These are phyloP conservation scores for Bovichtus diacanthus DNA, from an alignment of 2,797 vertebrate species.

Conservation along the genomic window DNA sequence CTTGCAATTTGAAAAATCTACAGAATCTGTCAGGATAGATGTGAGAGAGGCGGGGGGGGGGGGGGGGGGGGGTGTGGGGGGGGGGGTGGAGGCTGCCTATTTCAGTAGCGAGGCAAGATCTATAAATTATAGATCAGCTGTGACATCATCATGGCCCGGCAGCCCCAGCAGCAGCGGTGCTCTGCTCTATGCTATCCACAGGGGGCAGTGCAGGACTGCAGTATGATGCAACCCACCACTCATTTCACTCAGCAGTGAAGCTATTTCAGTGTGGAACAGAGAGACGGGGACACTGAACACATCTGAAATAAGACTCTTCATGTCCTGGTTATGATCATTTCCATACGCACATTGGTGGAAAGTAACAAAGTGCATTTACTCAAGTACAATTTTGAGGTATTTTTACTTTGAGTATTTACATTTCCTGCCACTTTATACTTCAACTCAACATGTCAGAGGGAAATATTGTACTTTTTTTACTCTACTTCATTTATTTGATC, in stretches of 20 bases:
- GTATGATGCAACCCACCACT: not conserved
- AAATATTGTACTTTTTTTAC: too few species aligned
- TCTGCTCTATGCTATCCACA: constrained; percentile 78
- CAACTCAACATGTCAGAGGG: too few species aligned
- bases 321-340: not conserved
- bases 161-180: constrained; percentile 33
- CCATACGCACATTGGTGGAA: too few species aligned
- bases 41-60: not conserved
- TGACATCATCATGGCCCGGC: constrained; percentile 60
- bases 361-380: too few species aligned
- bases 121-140: constrained; percentile 79
- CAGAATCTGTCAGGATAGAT: constrained; percentile 4
- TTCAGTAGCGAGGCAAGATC: constrained; percentile 61
- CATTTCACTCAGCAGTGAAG: constrained; percentile 18
- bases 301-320: not conserved
- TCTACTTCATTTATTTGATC: too few species aligned
- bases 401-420: too few species aligned
- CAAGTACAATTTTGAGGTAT: too few species aligned
- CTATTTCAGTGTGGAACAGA: not conserved
- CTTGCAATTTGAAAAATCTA: constrained; percentile 18
- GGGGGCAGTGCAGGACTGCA: constrained; percentile 79
- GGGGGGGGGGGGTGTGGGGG: too few species aligned
- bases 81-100: constrained; percentile 20
- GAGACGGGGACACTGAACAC: not conserved
- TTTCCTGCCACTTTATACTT: too few species aligned